Conservation (phyloP, 2,797 vertebrate genomes). For the Distichodus sexfasciatus region DNA sequence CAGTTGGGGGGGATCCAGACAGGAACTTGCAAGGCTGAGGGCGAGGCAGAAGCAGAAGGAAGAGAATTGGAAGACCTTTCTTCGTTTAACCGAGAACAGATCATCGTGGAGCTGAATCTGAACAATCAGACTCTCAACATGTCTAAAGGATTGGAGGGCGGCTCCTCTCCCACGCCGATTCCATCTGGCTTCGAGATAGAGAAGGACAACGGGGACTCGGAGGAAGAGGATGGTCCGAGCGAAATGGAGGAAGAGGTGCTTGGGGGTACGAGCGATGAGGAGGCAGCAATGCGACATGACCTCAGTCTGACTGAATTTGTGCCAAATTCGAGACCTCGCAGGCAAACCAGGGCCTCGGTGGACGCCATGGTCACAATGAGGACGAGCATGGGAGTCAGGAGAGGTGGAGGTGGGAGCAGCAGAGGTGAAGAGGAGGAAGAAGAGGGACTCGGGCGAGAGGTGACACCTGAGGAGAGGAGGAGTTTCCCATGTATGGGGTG, state of each 20-base stretch:
- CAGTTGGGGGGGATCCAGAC: background rate
- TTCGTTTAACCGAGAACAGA: slow-evolving; percentile 89
- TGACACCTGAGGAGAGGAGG: slow-evolving; percentile 89
- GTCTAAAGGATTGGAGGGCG: slow-evolving; percentile 87
- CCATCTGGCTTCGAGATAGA: slow-evolving; percentile 54
- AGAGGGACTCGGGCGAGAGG: slow-evolving; percentile 79
- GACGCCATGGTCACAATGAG: slow-evolving; percentile 62
- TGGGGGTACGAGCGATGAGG: slow-evolving; percentile 71
- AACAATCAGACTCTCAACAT: slow-evolving; percentile 98
- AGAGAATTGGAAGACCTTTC: slow-evolving; percentile 68
- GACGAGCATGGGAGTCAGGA: slow-evolving; percentile 59
- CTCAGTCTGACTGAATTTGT: slow-evolving; percentile 67
- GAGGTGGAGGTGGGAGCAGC: slow-evolving; percentile 69
- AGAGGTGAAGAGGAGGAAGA: slow-evolving; percentile 65
- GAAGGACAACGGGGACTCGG: slow-evolving; percentile 59
- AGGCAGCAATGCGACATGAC: slow-evolving; percentile 59
- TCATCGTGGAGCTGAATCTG: slow-evolving; percentile 97
- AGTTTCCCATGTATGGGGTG: slow-evolving; percentile 91
- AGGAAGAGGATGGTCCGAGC: slow-evolving; percentile 62
- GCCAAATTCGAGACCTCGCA: slow-evolving; percentile 62
- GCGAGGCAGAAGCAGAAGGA: slow-evolving; percentile 62
- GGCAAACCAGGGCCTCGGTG: slow-evolving; percentile 63
- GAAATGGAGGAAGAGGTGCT: slow-evolving; percentile 65
- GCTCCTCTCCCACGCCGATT: slow-evolving; percentile 55
- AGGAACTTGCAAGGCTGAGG: slow-evolving; percentile 80